Percentiles rank a stretch among this genome's conserved stretches.
Evolutionary conservation across 1,140 invertebrate genomes (phyloP).

Genomic region (Eciton burchellii): DNA sequence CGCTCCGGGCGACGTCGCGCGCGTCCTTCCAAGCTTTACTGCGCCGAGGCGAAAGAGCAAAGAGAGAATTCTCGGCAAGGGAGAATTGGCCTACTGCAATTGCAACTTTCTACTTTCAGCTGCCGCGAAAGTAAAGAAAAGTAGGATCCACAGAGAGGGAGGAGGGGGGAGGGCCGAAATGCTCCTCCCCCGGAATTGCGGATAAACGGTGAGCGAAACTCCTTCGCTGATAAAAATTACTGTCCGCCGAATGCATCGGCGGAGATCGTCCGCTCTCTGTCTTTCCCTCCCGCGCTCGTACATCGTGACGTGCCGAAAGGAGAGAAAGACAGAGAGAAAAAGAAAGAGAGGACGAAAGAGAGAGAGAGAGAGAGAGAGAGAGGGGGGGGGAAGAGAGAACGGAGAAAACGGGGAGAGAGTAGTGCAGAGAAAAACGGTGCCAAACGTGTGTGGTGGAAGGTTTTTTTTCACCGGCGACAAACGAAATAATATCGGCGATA

Average conservation of each 20-base stretch:
- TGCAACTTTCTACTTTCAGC: constrained; percentile 73
- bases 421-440: constrained; percentile 35
- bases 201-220: constrained; percentile 24
- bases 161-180: constrained; percentile 21
- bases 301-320: background rate
- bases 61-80: constrained; percentile 59
- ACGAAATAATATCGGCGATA: constrained; percentile 55
- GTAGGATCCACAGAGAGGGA: constrained; percentile 55
- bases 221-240: constrained; percentile 35
- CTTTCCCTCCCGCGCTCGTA: constrained; percentile 5
- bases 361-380: background rate
- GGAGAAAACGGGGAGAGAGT: background rate
- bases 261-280: constrained; percentile 14
- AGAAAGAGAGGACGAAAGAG: constrained; percentile 16
- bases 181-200: constrained; percentile 26
- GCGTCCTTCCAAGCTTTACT: constrained; percentile 67
- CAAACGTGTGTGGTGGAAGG: constrained; percentile 43
- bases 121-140: constrained; percentile 71
- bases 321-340: no score
- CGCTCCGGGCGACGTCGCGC: constrained; percentile 42
- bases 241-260: constrained; percentile 48
- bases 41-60: constrained; percentile 71
- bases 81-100: constrained; percentile 69
- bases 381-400: background rate
- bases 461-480: constrained; percentile 44